Evolutionary conservation across 2,113 vertebrate genomes (phyloP).

Genomic region (Prunella himalayana): DNA sequence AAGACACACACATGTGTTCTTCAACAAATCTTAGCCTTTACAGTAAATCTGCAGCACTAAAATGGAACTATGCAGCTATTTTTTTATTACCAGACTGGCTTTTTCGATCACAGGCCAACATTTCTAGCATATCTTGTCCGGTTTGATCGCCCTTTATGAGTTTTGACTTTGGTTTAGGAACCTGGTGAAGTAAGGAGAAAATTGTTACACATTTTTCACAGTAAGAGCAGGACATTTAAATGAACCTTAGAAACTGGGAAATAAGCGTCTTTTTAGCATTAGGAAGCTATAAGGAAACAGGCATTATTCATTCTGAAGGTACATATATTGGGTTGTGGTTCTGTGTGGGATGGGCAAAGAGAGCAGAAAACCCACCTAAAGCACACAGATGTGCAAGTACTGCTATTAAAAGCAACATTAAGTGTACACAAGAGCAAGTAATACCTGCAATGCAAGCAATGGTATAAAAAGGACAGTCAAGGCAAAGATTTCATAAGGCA

Average conservation of each 20-base stretch:
- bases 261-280: not conserved
- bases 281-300: not conserved
- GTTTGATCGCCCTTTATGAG: slow-evolving; percentile 82
- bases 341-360: not conserved
- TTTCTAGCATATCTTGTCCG: slow-evolving; percentile 79
- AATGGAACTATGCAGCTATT: not conserved
- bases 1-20: not conserved
- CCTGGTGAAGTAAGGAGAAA: slow-evolving; percentile 67
- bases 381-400: not conserved
- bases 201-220: not conserved
- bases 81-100: slow-evolving; percentile 87
- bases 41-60: not conserved
- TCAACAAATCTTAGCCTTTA: not conserved
- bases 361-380: not conserved
- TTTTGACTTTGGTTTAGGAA: slow-evolving; percentile 88
- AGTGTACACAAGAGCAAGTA: not conserved
- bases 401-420: not conserved
- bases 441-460: not conserved
- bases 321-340: not conserved
- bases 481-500: not conserved
- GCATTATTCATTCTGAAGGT: not conserved
- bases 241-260: not conserved
- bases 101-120: slow-evolving; percentile 86
- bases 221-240: not conserved
- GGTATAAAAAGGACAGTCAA: not conserved